A percentile compares a stretch with the other conserved stretches of the same genome.
Conservation (phyloP, 37 sponge, comb jelly and placozoan genomes). For the Tethya wilhelma region DNA sequence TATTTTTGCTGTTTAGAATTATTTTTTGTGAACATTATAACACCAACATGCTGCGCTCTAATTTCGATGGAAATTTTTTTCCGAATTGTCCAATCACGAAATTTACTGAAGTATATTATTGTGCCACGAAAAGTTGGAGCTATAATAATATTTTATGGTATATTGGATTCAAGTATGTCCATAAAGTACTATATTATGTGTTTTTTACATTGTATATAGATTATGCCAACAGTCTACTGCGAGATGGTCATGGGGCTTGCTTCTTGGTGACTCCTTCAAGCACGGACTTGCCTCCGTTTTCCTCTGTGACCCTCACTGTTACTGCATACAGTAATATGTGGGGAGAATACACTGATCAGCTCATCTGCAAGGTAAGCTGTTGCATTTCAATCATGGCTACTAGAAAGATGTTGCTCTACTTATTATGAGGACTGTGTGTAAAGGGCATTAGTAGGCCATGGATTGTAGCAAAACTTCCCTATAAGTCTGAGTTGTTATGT, state of each 20-base stretch:
- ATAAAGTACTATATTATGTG: too few species aligned
- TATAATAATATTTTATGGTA: too few species aligned
- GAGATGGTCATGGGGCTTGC: constrained; percentile 73
- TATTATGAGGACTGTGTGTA: background rate
- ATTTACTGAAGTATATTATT: too few species aligned
- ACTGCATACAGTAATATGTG: constrained; percentile 86
- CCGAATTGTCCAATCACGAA: too few species aligned
- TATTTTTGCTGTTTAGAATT: too few species aligned
- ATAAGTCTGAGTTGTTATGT: too few species aligned
- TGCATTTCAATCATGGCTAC: background rate
- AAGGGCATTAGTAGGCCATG: too few species aligned
- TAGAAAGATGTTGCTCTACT: background rate
- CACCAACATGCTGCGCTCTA: too few species aligned
- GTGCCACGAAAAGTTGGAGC: too few species aligned
- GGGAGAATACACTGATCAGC: constrained; percentile 81
- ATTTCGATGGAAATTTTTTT: too few species aligned
- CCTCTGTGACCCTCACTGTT: constrained; percentile 49
- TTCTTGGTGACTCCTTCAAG: constrained; percentile 65
- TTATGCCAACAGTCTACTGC: constrained; percentile 22
- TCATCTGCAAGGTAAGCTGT: constrained; percentile 49
- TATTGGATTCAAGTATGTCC: too few species aligned
- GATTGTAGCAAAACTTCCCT: background rate
- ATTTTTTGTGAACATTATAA: too few species aligned
- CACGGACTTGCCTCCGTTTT: constrained; percentile 58
- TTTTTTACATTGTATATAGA: background rate